Conservation (phyloP, 2,113 vertebrate species). For the Nestor notabilis region DNA sequence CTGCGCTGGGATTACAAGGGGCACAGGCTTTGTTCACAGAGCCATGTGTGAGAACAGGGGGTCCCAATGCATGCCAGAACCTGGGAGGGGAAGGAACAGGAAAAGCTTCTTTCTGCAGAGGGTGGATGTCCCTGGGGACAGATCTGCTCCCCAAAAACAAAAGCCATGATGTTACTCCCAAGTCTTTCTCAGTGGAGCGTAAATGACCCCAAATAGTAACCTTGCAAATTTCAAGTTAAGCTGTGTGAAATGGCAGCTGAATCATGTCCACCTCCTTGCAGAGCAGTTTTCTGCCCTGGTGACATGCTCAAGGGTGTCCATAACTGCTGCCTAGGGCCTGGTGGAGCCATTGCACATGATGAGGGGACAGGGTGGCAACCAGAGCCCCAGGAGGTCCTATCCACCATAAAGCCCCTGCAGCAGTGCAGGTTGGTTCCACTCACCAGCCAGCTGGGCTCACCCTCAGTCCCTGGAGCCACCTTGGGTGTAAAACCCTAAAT, state of each 20-base stretch:
- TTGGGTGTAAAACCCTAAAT: not conserved
- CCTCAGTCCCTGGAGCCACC: not conserved
- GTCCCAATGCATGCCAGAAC: accelerated
- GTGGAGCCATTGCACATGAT: not conserved
- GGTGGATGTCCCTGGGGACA: not conserved
- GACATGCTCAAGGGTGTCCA: not conserved
- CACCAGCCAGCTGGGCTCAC: accelerated
- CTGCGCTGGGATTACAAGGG: accelerated
- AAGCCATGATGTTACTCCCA: not conserved
- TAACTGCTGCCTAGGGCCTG: not conserved
- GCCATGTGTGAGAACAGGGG: not conserved
- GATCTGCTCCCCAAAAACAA: not conserved
- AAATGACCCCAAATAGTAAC: not conserved
- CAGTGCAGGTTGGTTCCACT: accelerated
- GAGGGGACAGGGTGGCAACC: not conserved
- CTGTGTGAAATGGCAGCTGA: not conserved
- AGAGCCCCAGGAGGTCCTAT: not conserved
- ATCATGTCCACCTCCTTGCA: not conserved
- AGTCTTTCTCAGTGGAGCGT: not conserved
- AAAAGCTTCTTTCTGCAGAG: not conserved
- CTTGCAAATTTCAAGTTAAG: not conserved
- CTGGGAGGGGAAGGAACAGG: not conserved
- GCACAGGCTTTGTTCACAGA: not conserved
- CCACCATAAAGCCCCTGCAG: not conserved
- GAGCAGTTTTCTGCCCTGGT: not conserved